Base-by-base conservation (phyloP, 2,888 invertebrate genomes). In the Entomobrya multifasciata region DNA sequence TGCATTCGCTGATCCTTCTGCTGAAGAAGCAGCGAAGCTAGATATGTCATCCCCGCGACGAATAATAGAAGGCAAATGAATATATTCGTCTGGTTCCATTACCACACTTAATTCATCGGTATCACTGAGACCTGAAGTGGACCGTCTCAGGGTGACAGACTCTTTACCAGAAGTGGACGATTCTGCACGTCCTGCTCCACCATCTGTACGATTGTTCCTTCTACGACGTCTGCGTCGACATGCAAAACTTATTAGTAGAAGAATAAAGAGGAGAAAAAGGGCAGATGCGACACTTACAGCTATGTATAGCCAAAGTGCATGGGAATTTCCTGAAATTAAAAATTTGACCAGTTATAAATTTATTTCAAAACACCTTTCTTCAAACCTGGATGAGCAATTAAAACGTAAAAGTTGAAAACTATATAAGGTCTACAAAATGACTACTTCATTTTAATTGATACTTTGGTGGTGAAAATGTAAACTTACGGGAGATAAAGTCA, bases 121-220 rank as follows among this genome's bases (percentile, higher is more conserved):
- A 87, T 89, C 89, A 86, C 89, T 89, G 22, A 89, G 49, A n/a
- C 88, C 89, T 13, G 89, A 89, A 47, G 86, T 79, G 67, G 86
- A 79, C 52, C 86, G 78, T 22, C 86, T 79, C 20, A 88, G 79
- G n/a, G 88, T 80, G 17, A 86, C 62, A 27, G 86, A 80, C 74
- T 88, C 83, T 13, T 79, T 88, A 25, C 76, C 81, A 44, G 77
- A 70, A 20, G 57, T 41, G 65, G 80, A 47, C 1, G 41, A 62
- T 22, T 41, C 72, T 5, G 49, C 52, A 15, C 67, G 47, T 30
- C 67, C 84, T n/a, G 60, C 82, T 11, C 67, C 78, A 11, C 52
- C 76, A 47, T 82, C 79, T 11, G 76, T 81, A 36, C 85, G 72
- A 30, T 82, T 87, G 72, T 79, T 77, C 25, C 89, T 52, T 22